Base-by-base conservation (phyloP, 64 coral and sea anemone species). In the Porites australiensis region DNA sequence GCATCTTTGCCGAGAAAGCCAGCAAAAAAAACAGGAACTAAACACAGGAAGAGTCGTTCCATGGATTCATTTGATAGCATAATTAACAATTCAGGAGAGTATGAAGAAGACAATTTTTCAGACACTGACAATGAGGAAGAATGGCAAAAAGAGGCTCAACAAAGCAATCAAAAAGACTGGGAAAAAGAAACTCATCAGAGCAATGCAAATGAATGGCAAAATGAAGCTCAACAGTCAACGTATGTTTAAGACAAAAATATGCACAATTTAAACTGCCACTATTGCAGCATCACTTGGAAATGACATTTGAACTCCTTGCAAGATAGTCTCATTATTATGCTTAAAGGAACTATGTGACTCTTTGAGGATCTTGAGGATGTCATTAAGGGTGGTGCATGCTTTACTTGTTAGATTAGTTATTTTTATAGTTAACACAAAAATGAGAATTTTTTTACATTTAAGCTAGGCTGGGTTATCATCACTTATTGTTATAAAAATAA, bases 101-200 rank as follows among this genome's bases (percentile, higher is more conserved):
- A 75, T 6, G 82, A 70, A 58, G 90, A 92, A 20, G 90, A 92
- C 44, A 15, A 86, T 10, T 65, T 93, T 57, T 93, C 91, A 14
- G 91, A 93, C 54, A 53, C 91, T 18, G 91, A 93, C 48, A 79
- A 53, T 13, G 91, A 87, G 37, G 73, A 87, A 50, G 50, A 79
- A 6, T 93, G 91, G 91, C 13, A 77, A 54, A 7, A 87, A 19
- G 91, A 93, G 70, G 90, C 16, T 57, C 54, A 57, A 57, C 54
- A 57, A 57, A 37, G 27, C 48, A 79, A 53, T 13, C 82, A 87
- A 27, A 61, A 87, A 50, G 50, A 79, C 5, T 93, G 91, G 91
- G 12, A 77, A 54, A 7, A 87, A 19, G 91, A 93, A 79, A 82
- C 16, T 57, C 54, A 57, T 9, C 54, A 57, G 12, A 37, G 27